Evolutionary conservation across 2,888 invertebrate species (phyloP).

Genomic region (Amphipyra berbera): DNA sequence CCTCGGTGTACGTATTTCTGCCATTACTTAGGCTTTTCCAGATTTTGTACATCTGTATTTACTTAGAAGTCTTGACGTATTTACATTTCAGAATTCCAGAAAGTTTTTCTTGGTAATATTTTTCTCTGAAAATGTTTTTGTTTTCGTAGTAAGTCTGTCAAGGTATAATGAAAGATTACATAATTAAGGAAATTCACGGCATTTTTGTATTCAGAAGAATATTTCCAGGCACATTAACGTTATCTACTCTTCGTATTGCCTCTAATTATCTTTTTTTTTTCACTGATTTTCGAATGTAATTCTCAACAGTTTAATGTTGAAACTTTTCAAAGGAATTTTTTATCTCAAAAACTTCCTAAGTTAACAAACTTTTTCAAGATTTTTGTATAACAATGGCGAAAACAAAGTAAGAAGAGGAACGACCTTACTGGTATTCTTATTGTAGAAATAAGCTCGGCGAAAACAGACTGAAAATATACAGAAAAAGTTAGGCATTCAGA

Average conservation of each 20-base stretch:
- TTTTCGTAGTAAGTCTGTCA: background rate
- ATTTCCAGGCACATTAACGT: conserved; percentile 21
- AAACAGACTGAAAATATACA: conserved; percentile 47
- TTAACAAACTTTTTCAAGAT: conserved; percentile 40
- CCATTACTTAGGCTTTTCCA: conserved; percentile 26
- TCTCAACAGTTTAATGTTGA: conserved; percentile 45
- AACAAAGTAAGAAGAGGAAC: conserved; percentile 31
- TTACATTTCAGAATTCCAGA: conserved; percentile 8
- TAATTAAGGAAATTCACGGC: background rate
- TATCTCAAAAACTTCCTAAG: conserved; percentile 53
- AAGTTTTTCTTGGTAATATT: conserved; percentile 10
- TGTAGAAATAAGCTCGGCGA: conserved; percentile 41
- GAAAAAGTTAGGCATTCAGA: conserved; percentile 30
- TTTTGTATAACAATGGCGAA: conserved; percentile 56
- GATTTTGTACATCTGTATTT: conserved; percentile 31
- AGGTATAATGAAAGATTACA: conserved; percentile 2
- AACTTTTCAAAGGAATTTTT: conserved; percentile 59
- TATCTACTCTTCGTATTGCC: conserved; percentile 26
- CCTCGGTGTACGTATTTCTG: conserved; percentile 34
- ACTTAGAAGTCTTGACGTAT: conserved; percentile 9
- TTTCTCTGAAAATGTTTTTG: conserved; percentile 6
- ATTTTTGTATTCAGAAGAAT: conserved; percentile 7
- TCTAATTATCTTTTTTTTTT: conserved; percentile 53
- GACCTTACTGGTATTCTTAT: conserved; percentile 36
- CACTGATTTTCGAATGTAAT: conserved; percentile 42